Evolutionary conservation across 2,113 vertebrate species (phyloP), one percentile per base, ranked within the genome.

Genomic region (Apus apus): DNA sequence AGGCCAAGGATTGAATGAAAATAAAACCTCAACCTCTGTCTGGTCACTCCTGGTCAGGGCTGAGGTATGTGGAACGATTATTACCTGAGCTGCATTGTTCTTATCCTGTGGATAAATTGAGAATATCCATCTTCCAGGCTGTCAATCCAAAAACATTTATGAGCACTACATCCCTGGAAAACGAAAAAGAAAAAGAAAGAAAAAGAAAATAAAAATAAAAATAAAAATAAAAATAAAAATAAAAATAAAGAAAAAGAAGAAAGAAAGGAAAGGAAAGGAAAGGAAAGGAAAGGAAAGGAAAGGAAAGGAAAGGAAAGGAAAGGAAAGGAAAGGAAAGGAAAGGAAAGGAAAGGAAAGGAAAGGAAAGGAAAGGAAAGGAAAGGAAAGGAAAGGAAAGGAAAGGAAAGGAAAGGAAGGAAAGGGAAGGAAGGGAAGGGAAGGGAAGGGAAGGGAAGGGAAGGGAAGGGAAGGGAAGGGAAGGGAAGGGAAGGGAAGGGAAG

Each of bases 1-100:
- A 96, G 76, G 88, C 85, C 93, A 96, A 95, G 56, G 84, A 85
- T 5, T 88, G 72, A 94, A 95, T 58, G 76, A 86, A 93, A 96
- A 93, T 77, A 54, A 86, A 96, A 40, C 13, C 17, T 32, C 51
- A 85, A 1, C 61, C 46, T 85, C 81, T 78, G 56, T 53, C 80
- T 94, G 73, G 75, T 89, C 81, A 66, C 25, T 91, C 66, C 66
- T 89, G 82, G 75, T 91, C 90, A 36, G 45, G 91, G 75, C 34
- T 96, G 78, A 93, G 32, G 81, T 90, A 89, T 79, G 79, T 38
- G 60, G 84, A 89, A 79, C 32, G 90, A 93, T 95, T 97, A 96
- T 96, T 91, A 76, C 67, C 14, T 91, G 65, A 71, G 73, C 54
- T 72, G 36, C 45, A 71, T 45, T 18, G 23, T 85, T 56, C 62